A percentile compares a stretch with the other conserved stretches of the same genome.
Evolutionary conservation across 2,888 invertebrate genomes (phyloP).

Genomic region (Aleiodes alternator): DNA sequence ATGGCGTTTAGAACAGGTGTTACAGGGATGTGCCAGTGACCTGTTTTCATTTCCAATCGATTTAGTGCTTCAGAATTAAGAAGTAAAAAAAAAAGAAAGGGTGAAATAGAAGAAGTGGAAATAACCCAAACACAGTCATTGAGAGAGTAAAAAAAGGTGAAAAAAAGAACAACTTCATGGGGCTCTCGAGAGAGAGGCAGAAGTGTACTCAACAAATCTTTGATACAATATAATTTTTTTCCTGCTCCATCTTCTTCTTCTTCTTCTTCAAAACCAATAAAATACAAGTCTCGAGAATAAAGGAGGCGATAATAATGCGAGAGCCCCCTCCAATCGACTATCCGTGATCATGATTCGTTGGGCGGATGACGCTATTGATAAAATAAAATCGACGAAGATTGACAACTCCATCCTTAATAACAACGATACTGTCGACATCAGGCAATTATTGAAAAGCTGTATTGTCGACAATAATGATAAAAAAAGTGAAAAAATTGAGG

Average conservation of each 20-base stretch:
- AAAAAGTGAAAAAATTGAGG: constrained; percentile 46
- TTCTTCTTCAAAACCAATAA: background rate
- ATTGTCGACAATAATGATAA: constrained; percentile 52
- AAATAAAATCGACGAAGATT: constrained; percentile 62
- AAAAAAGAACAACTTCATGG: background rate
- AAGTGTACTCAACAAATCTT: constrained; percentile 12
- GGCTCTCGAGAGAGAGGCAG: background rate
- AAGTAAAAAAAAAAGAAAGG: background rate
- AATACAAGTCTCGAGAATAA: constrained; percentile 1
- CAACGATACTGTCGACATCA: constrained; percentile 37
- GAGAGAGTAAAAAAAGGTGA: background rate
- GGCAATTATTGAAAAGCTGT: constrained; percentile 7
- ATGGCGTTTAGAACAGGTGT: constrained; percentile 42
- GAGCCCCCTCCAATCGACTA: constrained; percentile 63
- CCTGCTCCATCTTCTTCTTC: background rate
- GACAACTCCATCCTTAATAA: constrained; percentile 35
- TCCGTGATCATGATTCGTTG: constrained; percentile 73
- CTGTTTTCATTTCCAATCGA: constrained; percentile 46
- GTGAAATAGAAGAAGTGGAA: background rate
- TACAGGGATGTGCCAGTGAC: constrained; percentile 46
- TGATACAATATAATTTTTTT: constrained; percentile 5
- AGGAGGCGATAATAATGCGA: constrained; percentile 65
- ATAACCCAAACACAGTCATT: constrained; percentile 4
- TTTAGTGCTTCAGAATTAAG: constrained; percentile 28
- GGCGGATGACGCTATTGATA: constrained; percentile 68